Evolutionary conservation across 2,113 vertebrate genomes (phyloP), one percentile per base, ranked within the genome.

Genomic region (Gorilla gorilla): DNA sequence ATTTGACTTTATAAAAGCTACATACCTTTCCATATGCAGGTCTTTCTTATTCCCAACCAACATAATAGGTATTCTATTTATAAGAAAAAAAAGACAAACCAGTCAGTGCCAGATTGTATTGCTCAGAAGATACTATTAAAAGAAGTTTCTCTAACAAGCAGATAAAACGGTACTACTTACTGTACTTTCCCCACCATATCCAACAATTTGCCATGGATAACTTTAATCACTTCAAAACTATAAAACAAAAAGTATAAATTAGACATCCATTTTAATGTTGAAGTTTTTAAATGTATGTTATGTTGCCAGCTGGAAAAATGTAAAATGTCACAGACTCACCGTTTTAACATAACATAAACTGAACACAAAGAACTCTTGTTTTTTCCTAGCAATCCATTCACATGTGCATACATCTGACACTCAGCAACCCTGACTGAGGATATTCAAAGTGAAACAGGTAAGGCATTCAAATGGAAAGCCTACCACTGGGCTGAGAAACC

Each of bases 161-260:
- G 93, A 94, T 78, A 88, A 98, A 96, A 93, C 38, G 50, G 90
- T 50, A 90, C 86, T 98, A 99, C 99, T 99, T 99, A 99, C 99
- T 99, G 99, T 97, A 99, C 99, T 99, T 99, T 99, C 92, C 99
- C 99, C 99, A 99, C 99, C 99, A 99, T 99, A 98, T 99, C 99
- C 99, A 99, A 98, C 98, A 99, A 98, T 98, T 99, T 99, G 98
- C 99, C 99, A 97, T 99, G 99, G 99, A 99, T 99, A 98, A 99
- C 99, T 99, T 99, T 99, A 98, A 99, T 99, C 98, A 99, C 99
- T 99, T 99, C 99, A 99, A 99, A 99, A 99, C 99, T 99, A 98
- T 16, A 99, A 98, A 98, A 98, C 96, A 98, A 97, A 92, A 98
- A 97, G 97, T 84, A 98, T 96, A 89, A 97, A 98, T 98, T 96